A percentile compares a stretch with the other conserved stretches of the same genome.
Evolutionary conservation across 2,888 invertebrate genomes (phyloP).

Genomic region (Pelosia muscerda): DNA sequence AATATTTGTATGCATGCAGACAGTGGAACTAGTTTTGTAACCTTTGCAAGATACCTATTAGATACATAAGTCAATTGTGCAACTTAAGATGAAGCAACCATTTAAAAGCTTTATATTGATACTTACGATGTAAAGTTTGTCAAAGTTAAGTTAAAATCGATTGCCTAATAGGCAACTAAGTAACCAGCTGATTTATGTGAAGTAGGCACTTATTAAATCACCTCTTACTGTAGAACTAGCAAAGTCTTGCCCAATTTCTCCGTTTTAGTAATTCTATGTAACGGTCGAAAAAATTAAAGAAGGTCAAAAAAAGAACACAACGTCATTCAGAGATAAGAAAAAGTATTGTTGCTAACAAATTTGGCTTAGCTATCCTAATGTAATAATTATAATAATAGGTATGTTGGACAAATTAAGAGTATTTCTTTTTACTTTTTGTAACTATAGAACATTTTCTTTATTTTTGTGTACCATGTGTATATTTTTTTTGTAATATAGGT

Average conservation of each 20-base stretch:
- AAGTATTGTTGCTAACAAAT: too few species aligned
- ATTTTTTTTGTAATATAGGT: too few species aligned
- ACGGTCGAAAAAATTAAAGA: not conserved
- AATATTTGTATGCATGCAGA: not conserved
- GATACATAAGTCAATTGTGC: not conserved
- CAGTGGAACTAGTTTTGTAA: not conserved
- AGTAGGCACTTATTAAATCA: constrained; percentile 53
- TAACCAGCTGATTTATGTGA: constrained; percentile 67
- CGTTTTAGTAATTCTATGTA: constrained; percentile 48
- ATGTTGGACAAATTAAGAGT: too few species aligned
- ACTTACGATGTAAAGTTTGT: not conserved
- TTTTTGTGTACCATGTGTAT: too few species aligned
- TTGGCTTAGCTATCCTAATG: too few species aligned
- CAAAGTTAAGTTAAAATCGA: constrained; percentile 23
- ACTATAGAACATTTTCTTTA: too few species aligned
- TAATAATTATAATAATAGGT: too few species aligned
- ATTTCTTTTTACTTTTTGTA: too few species aligned
- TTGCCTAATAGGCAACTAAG: constrained; percentile 58
- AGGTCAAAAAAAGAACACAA: not conserved
- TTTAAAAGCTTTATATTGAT: not conserved
- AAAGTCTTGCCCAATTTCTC: constrained; percentile 53
- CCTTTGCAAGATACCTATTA: not conserved
- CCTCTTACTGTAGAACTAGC: constrained; percentile 37
- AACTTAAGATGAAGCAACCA: constrained; percentile 5
- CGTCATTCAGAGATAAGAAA: too few species aligned